Base-by-base conservation (phyloP, 2,113 vertebrate genomes). In the Rhodinocichla rosea region DNA sequence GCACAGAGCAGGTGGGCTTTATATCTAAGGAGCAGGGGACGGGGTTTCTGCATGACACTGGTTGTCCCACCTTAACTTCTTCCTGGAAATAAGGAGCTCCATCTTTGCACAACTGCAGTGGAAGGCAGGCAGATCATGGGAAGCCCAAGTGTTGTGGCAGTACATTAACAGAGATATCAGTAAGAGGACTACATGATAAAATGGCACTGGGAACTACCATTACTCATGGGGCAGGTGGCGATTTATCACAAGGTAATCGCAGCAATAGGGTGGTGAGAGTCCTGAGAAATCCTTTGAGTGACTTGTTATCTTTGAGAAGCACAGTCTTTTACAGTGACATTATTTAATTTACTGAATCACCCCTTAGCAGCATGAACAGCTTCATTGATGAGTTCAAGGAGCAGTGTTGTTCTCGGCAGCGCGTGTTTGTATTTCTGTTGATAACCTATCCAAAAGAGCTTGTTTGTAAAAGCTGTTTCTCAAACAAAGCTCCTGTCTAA, bases 311-410 rank as follows among this genome's bases (percentile, higher is more conserved):
- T 79, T 59, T 14, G 49, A 69, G 87, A 39, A 88, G 50, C 76
- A 4, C 9, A 21, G 6, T 79, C 24, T 69, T 83, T 90, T 52
- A 44, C 40, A 16, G 50, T 53, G 56, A 24, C 60, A 28, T 87
- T 79, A 49, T 94, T 86, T 94, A 86, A 92, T 88, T 93, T 84
- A 79, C 87, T 68, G 75, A 91, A 67, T 89, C 64, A 60, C 37
- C 64, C 74, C 21, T 82, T 42, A 90, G 73, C 62, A 67, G 89
- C 23, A 6, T 14, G 47, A 79, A 37, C 52, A 33, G 40, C 75
- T 64, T 81, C 80, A 39, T 76, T 71, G 84, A 57, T 55, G 80
- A 81, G 87, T 60, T 83, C 67, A 91, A 84, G 89, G 84, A 65
- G 63, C 83, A 74, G 89, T 86, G 92, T 84, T 87, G 57, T 50